Evolutionary conservation across 2,797 vertebrate species (phyloP).

Genomic region (Mus caroli): DNA sequence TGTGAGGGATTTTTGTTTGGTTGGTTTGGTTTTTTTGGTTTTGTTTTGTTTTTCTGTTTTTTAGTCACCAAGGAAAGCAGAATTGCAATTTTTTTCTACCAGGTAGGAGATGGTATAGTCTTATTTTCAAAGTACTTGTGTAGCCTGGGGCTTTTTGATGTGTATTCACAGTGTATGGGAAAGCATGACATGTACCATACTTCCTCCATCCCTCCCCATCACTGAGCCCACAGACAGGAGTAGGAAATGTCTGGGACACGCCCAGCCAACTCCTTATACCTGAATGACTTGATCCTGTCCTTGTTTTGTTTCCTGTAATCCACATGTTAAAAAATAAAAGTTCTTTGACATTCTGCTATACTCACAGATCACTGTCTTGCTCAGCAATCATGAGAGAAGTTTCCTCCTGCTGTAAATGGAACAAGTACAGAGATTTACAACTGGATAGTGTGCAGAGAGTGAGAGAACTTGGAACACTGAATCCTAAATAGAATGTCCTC

Average conservation of each 20-base stretch:
- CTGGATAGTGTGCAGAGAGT: background rate
- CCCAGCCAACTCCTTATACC: background rate
- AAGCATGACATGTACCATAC: background rate
- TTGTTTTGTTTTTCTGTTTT: background rate
- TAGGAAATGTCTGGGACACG: no score
- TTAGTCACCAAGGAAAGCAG: background rate
- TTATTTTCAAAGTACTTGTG: constrained; percentile 57
- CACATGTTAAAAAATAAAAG: constrained; percentile 54
- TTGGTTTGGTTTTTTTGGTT: no score
- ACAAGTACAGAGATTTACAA: background rate
- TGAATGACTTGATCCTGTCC: background rate
- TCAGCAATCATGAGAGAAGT: background rate
- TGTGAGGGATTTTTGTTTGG: background rate
- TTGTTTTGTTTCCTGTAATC: constrained; percentile 16
- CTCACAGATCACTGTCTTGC: background rate
- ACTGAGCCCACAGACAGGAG: background rate
- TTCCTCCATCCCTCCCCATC: background rate
- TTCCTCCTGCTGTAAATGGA: background rate
- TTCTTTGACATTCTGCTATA: background rate
- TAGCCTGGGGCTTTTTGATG: constrained; percentile 48
- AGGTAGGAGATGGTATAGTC: constrained; percentile 30
- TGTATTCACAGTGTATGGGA: constrained; percentile 57
- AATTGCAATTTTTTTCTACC: background rate
- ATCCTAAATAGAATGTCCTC: no score
- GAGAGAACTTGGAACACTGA: background rate